A percentile compares a stretch with the other conserved stretches of the same genome.
Evolutionary conservation across 2,113 vertebrate species (phyloP).

Genomic region (Tachycineta bicolor): DNA sequence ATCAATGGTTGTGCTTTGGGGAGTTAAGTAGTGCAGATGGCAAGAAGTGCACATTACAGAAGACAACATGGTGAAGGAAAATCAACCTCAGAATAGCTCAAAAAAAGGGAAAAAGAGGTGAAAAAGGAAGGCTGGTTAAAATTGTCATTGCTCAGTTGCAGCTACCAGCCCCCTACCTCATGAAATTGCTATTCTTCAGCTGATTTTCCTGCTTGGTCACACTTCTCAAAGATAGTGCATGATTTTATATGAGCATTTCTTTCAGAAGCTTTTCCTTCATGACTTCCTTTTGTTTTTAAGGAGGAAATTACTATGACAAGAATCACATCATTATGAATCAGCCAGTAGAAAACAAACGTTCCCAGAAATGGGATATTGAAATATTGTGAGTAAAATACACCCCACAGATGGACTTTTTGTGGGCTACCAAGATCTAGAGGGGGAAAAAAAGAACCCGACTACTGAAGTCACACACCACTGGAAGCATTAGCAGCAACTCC

Average conservation of each 20-base stretch:
- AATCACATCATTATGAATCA: slow-evolving; percentile 77
- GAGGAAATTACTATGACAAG: slow-evolving; percentile 80
- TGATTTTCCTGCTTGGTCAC: not conserved
- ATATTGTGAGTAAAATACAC: slow-evolving; percentile 67
- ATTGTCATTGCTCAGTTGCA: not conserved
- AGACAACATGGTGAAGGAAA: not conserved
- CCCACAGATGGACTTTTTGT: not conserved
- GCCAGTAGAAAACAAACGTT: slow-evolving; percentile 41
- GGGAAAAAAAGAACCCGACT: not conserved
- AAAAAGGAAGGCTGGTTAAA: not conserved
- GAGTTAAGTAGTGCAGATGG: not conserved
- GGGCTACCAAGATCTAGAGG: not conserved
- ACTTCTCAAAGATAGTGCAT: not conserved
- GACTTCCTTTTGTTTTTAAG: slow-evolving; percentile 59
- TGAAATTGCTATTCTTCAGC: not conserved
- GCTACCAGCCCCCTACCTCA: not conserved
- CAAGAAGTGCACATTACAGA: not conserved
- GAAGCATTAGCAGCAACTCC: not conserved
- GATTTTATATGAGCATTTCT: not conserved
- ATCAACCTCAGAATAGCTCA: not conserved
- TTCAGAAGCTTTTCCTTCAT: not conserved
- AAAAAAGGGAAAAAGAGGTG: not conserved
- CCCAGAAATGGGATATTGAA: slow-evolving; percentile 82
- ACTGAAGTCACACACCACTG: slow-evolving; percentile 52
- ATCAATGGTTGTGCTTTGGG: not conserved